A percentile compares a stretch with the other conserved stretches of the same genome.
Evolutionary conservation across 1,140 invertebrate genomes (phyloP).

Genomic region (Rhyacophila brunnea): DNA sequence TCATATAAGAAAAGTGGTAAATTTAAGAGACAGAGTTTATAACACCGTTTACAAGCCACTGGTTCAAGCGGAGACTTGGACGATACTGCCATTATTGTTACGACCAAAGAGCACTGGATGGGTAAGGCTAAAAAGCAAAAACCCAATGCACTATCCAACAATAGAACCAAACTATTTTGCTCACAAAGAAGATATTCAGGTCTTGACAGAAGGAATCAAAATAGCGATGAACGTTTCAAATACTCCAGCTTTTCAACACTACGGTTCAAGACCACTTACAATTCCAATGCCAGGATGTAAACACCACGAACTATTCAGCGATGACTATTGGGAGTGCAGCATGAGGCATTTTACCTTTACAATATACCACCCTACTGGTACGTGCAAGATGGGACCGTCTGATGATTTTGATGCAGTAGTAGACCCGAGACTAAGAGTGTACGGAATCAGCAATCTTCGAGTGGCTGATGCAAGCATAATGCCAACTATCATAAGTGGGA

Average conservation of each 20-base stretch:
- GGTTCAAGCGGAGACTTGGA: slow-evolving; percentile 76
- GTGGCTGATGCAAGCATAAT: slow-evolving; percentile 79
- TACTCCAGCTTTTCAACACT: slow-evolving; percentile 76
- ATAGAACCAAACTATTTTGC: slow-evolving; percentile 93
- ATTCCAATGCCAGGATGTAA: slow-evolving; percentile 81
- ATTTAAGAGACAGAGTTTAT: slow-evolving; percentile 75
- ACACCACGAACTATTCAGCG: slow-evolving; percentile 67
- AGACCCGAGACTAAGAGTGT: slow-evolving; percentile 71
- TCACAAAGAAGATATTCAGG: slow-evolving; percentile 72
- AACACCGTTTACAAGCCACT: slow-evolving; percentile 84
- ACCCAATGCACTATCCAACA: slow-evolving; percentile 79
- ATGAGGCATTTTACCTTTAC: slow-evolving; percentile 80
- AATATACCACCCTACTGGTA: slow-evolving; percentile 82
- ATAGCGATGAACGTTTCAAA: slow-evolving; percentile 77
- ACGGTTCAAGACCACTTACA: slow-evolving; percentile 73
- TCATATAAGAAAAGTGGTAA: slow-evolving; percentile 72
- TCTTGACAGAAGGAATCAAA: slow-evolving; percentile 77
- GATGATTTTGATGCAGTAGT: slow-evolving; percentile 77
- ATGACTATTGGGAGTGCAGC: slow-evolving; percentile 85
- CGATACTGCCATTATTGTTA: slow-evolving; percentile 74
- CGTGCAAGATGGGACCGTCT: slow-evolving; percentile 83
- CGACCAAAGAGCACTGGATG: slow-evolving; percentile 81
- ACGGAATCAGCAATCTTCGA: slow-evolving; percentile 69
- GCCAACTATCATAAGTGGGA: slow-evolving; percentile 78
- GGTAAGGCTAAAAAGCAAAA: slow-evolving; percentile 71